Evolutionary conservation across 2,797 vertebrate species (phyloP).

Genomic region (Micrastur ruficollis): DNA sequence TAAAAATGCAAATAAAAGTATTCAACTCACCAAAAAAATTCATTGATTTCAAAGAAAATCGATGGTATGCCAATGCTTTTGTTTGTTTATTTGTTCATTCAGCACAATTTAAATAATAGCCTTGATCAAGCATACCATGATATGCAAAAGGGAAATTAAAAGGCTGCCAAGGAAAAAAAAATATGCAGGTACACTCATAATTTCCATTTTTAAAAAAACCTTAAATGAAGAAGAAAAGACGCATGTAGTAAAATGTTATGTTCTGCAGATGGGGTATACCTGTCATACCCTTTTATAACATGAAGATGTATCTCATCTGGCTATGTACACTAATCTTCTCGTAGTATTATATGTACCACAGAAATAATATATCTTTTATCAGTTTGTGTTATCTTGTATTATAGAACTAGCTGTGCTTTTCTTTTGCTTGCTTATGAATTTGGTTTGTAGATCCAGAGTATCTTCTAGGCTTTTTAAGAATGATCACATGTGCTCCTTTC

Average conservation of each 20-base stretch:
- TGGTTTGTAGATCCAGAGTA: background rate
- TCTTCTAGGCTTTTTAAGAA: background rate
- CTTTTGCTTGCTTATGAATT: background rate
- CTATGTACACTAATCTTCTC: background rate
- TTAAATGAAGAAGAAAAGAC: background rate
- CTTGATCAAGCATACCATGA: background rate
- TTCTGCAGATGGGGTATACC: background rate
- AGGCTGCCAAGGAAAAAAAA: background rate
- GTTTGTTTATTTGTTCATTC: background rate
- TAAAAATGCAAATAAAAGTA: background rate
- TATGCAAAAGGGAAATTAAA: background rate
- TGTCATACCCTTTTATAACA: background rate
- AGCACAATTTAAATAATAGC: background rate
- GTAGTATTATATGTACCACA: background rate
- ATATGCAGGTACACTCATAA: background rate
- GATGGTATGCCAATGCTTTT: background rate
- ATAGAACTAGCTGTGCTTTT: background rate
- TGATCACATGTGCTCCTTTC: background rate
- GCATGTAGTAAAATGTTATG: background rate
- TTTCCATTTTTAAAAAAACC: background rate
- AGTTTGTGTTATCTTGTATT: background rate
- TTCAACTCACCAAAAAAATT: background rate
- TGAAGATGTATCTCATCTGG: background rate
- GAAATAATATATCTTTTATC: background rate
- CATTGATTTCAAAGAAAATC: background rate